Conservation (phyloP, 2,113 vertebrate genomes). For the Todiramphus saurophagus region DNA sequence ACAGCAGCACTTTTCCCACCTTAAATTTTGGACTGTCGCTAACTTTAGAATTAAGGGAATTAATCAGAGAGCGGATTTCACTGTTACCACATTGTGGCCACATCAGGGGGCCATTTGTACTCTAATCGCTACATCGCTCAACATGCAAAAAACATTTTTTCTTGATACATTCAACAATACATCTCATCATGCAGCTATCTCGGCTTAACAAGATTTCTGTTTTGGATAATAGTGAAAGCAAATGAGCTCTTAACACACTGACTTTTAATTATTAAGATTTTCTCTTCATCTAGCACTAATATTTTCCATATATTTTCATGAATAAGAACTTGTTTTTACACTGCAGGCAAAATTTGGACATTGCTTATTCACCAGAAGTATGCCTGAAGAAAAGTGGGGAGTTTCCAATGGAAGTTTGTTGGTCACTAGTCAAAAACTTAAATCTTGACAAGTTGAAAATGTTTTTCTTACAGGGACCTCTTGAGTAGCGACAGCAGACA, state of each 20-base stretch:
- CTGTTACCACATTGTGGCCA: background rate
- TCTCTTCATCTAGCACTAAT: background rate
- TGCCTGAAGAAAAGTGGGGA: background rate
- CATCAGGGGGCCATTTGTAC: background rate
- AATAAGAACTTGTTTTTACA: background rate
- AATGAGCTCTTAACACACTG: background rate
- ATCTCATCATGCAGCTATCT: background rate
- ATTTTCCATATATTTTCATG: background rate
- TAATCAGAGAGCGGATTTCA: background rate
- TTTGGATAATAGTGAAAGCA: background rate
- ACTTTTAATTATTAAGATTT: background rate
- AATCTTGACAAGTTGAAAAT: background rate
- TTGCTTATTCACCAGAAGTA: background rate
- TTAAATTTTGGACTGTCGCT: background rate
- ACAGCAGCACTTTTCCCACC: background rate
- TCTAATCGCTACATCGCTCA: background rate
- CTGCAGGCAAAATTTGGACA: background rate
- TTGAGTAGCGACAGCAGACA: background rate
- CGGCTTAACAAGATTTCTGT: background rate
- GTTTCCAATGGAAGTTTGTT: background rate
- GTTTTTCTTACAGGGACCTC: fast-evolving
- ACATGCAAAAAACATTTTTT: background rate
- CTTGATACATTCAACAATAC: background rate
- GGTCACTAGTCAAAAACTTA: background rate
- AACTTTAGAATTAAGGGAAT: background rate